Percentiles rank a stretch among this genome's conserved stretches.
Evolutionary conservation across 2,797 vertebrate genomes (phyloP).

Genomic region (Geotrypetes seraphini): DNA sequence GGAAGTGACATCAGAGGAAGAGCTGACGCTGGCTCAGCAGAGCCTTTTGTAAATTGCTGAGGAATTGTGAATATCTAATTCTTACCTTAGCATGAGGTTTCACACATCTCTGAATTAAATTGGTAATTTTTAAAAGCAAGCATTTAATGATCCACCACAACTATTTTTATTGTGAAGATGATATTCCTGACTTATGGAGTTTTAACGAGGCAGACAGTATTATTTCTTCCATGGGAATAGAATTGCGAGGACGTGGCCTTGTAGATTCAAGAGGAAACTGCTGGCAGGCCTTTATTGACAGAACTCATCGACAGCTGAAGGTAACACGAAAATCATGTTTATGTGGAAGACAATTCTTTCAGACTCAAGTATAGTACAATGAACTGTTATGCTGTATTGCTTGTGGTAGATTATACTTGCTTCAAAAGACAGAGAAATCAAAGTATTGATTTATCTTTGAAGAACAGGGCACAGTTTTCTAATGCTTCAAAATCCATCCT

Average conservation of each 20-base stretch:
- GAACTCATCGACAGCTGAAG: constrained; percentile 47
- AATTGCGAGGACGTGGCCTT: constrained; percentile 53
- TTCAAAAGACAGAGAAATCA: constrained; percentile 24
- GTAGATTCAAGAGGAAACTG: constrained; percentile 60
- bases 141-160: no score
- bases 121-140: no score
- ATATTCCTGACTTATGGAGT: constrained; percentile 60
- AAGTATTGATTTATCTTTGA: constrained; percentile 21
- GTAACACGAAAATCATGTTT: no score
- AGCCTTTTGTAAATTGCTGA: no score
- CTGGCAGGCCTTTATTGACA: constrained; percentile 64
- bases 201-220: constrained; percentile 57
- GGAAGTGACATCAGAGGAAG: no score
- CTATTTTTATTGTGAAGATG: constrained; percentile 30
- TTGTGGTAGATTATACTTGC: constrained; percentile 34
- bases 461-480: constrained; percentile 14
- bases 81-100: no score
- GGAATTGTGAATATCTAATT: no score
- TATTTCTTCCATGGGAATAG: constrained; percentile 53
- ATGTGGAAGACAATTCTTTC: constrained; percentile 19
- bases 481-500: constrained; percentile 14
- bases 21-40: no score
- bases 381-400: constrained; percentile 15
- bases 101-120: no score
- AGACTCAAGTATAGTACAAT: constrained; percentile 16